These are phyloP conservation scores for Butastur rufipennis DNA, from an alignment of 2,113 vertebrate species.

Conservation along the genomic window DNA sequence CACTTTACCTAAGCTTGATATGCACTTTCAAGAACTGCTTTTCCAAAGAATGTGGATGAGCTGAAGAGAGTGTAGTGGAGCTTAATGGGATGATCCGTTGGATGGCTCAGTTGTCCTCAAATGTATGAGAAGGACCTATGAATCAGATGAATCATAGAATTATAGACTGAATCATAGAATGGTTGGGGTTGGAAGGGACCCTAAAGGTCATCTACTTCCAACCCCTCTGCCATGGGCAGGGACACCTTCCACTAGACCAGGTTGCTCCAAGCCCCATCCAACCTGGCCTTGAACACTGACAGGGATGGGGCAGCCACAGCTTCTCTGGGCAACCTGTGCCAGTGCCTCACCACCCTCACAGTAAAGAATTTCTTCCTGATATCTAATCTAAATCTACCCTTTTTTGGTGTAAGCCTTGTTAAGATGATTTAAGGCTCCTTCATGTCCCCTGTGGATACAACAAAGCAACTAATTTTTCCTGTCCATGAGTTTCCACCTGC, in stretches of 20 bases:
- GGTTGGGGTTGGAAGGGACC: not conserved
- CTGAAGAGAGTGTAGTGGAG: not conserved
- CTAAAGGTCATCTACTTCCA: not conserved
- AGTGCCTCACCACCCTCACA: not conserved
- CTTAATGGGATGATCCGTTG: not conserved
- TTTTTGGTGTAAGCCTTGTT: not conserved
- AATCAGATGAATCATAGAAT: not conserved
- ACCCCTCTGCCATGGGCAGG: rapidly evolving
- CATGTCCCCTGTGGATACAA: not conserved
- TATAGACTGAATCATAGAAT: not conserved
- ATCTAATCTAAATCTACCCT: not conserved
- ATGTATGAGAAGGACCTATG: not conserved
- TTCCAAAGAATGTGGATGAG: not conserved
- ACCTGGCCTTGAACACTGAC: not conserved
- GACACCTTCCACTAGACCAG: not conserved
- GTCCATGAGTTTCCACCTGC: not conserved
- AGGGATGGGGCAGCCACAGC: rapidly evolving
- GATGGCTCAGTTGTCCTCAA: not conserved
- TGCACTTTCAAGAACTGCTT: not conserved
- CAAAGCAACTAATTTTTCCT: not conserved
- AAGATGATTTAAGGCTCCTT: not conserved
- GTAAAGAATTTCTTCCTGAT: not conserved
- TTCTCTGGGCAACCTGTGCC: not conserved
- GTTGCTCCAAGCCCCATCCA: not conserved
- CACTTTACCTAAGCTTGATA: not conserved